Conservation (phyloP, 2,113 vertebrate genomes). For the Rissa tridactyla region DNA sequence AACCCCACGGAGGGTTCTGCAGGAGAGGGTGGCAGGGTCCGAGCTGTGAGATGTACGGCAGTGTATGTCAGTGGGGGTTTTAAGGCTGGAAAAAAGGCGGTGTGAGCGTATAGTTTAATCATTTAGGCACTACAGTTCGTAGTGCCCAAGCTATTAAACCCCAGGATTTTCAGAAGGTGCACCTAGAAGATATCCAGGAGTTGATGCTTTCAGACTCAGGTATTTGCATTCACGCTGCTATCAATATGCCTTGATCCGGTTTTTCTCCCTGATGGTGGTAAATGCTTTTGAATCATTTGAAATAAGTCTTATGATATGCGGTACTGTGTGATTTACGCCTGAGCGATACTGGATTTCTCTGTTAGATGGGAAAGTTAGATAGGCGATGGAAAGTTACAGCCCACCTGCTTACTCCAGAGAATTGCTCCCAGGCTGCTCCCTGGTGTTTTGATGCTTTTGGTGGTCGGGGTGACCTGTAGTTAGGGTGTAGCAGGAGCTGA, state of each 20-base stretch:
- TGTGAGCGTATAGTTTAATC: background rate
- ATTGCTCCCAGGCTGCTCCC: background rate
- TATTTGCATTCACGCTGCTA: background rate
- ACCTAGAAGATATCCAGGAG: background rate
- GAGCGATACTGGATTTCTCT: background rate
- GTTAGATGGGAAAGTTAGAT: background rate
- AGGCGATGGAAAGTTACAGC: background rate
- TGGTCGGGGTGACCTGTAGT: background rate
- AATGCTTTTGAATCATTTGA: background rate
- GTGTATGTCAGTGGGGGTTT: rapidly evolving
- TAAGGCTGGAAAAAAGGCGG: background rate
- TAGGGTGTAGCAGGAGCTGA: background rate
- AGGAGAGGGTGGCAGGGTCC: background rate
- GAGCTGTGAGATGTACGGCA: background rate
- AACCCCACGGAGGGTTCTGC: background rate
- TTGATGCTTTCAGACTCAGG: background rate
- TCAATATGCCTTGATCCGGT: background rate
- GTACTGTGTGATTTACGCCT: background rate
- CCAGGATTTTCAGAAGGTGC: background rate
- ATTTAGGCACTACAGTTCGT: background rate
- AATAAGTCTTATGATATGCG: background rate
- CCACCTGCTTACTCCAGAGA: background rate
- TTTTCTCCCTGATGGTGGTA: background rate
- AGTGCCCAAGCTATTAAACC: background rate
- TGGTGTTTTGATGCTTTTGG: background rate